Evolutionary conservation across 2,888 invertebrate species (phyloP).

Genomic region (Odontomyia ornata): DNA sequence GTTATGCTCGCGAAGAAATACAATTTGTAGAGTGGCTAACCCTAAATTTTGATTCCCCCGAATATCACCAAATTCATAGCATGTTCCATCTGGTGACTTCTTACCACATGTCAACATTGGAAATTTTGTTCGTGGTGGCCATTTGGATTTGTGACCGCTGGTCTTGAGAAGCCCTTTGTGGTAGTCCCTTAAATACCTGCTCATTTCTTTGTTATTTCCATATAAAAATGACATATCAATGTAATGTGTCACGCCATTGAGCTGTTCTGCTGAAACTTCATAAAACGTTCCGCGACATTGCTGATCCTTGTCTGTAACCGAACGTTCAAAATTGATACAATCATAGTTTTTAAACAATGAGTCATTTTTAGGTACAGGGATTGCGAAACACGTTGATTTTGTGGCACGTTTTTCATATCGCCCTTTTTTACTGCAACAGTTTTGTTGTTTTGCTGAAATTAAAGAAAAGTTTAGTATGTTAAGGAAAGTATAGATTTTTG

Average conservation of each 20-base stretch:
- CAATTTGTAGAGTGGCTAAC: constrained; percentile 64
- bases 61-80: constrained; percentile 74
- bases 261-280: constrained; percentile 72
- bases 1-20: constrained; percentile 66
- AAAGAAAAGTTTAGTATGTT: background rate
- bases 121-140: constrained; percentile 72
- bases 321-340: constrained; percentile 73
- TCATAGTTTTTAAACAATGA: constrained; percentile 65
- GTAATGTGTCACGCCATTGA: constrained; percentile 60
- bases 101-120: constrained; percentile 64
- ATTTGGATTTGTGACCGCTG: constrained; percentile 73
- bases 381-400: constrained; percentile 66
- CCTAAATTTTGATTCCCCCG: constrained; percentile 66
- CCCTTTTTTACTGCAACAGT: constrained; percentile 73
- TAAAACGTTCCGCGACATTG: constrained; percentile 66
- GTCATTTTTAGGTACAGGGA: constrained; percentile 67
- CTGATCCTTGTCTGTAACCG: constrained; percentile 71
- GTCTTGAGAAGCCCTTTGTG: constrained; percentile 75
- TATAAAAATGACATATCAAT: constrained; percentile 83
- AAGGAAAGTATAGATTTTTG: too few relatives aligned
- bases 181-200: constrained; percentile 72
- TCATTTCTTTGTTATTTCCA: constrained; percentile 75
- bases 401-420: background rate
- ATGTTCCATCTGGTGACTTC: constrained; percentile 68
- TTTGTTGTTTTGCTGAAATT: constrained; percentile 70